Base-by-base conservation (phyloP, 1,140 invertebrate species). In the Ceratina japonica region DNA sequence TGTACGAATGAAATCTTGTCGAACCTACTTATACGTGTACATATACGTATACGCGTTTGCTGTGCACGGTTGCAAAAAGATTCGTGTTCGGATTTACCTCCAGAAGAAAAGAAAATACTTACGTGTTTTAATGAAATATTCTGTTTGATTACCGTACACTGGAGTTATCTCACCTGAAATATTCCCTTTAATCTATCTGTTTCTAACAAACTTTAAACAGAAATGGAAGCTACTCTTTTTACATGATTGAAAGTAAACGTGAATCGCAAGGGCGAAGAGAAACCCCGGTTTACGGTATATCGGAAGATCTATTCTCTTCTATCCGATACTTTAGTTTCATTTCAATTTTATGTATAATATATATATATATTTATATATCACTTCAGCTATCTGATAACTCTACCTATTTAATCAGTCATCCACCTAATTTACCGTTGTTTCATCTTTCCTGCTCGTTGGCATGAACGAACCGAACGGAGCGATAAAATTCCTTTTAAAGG, bases 321-420 rank as follows among this genome's bases (percentile, higher is more conserved):
- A 44, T 44, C 37, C 37, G 37, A 44, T 44, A 44, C 10, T 44
- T 44, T 44, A 44, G 37, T 44, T 44, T 44, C 37, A 44, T 44
- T 44, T 44, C 37, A 44, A 44, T 44, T 44, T 44, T 44, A 44
- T 44, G 37, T 44, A 44, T 8, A 44, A 54, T 52, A 27, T 27
- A 16, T n/a, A 24, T 27, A 37, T 37, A 7, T 37, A 37, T 37
- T 3, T 37, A 37, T 37, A 22, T 16, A 62, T 27, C 59, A 13
- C 12, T 27, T 44, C n/a, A 52, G 8, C 64, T 61, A 62, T 27
- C 16, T 59, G n/a, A 63, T 44, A 44, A 44, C 37, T 71, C 49
- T 78, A 78, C 49, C 59, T 63, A 78, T 13, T 63, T 62, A 24
- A 63, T 62, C 66, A 52, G 49, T 37, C 75, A 20, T 61, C n/a